These are phyloP conservation scores for Hermatobates lingyangjiaoensis DNA, from an alignment of 1,140 invertebrate genomes.

Conservation along the genomic window DNA sequence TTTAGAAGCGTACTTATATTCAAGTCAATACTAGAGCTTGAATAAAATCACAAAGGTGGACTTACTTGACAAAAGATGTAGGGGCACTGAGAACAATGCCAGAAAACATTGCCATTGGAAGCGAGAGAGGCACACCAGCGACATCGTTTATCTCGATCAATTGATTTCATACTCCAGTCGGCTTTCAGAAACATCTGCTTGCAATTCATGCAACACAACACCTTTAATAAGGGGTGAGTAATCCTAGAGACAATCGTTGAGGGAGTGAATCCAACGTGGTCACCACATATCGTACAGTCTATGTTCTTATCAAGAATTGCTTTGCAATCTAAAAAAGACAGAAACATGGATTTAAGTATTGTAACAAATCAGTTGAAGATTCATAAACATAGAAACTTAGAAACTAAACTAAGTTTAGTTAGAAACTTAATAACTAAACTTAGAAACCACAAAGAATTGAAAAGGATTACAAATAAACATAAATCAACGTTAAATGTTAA, in stretches of 20 bases:
- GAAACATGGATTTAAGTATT: neutral
- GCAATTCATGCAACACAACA: conserved; percentile 7
- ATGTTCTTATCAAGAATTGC: conserved; percentile 2
- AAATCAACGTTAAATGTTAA: neutral
- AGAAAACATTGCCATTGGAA: neutral
- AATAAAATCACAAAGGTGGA: neutral
- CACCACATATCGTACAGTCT: conserved; percentile 10
- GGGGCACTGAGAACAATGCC: neutral
- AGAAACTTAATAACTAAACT: neutral
- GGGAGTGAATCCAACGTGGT: conserved; percentile 7
- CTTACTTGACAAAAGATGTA: no score
- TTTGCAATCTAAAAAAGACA: conserved; percentile 3
- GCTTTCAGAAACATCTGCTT: neutral
- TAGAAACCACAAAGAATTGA: neutral
- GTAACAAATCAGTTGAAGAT: neutral
- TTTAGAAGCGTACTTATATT: neutral
- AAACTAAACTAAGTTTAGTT: neutral
- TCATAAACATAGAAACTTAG: neutral
- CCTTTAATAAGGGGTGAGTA: conserved; percentile 10
- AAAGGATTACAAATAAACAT: neutral
- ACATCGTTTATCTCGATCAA: conserved; percentile 5
- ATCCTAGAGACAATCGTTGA: neutral
- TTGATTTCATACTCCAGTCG: conserved; percentile 1
- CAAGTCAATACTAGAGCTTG: neutral
- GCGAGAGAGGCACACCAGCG: conserved; percentile 8